A percentile compares a stretch with the other conserved stretches of the same genome.
These are phyloP conservation scores for Harpagus bidentatus DNA, from an alignment of 2,113 vertebrate genomes.

Conservation along the genomic window DNA sequence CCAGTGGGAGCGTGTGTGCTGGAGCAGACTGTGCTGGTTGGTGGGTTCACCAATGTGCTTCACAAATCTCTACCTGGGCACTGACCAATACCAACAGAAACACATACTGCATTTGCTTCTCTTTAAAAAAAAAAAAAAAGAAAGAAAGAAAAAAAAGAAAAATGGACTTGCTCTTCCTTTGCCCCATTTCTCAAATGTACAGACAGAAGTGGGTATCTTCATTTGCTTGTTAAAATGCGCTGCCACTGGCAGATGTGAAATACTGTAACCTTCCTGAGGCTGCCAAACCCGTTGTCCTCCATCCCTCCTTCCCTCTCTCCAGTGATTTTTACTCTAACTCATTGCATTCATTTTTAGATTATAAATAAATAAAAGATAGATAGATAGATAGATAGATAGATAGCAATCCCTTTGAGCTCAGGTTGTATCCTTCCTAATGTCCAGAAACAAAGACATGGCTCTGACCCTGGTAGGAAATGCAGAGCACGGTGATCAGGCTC, in stretches of 20 bases:
- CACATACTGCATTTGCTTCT: not conserved
- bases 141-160: no score
- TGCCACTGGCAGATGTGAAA: not conserved
- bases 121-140: not conserved
- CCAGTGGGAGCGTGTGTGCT: not conserved
- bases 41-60: not conserved
- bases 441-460: not conserved
- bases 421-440: not conserved
- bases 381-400: not conserved
- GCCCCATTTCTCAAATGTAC: not conserved
- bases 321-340: not conserved
- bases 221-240: not conserved
- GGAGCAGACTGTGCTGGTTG: not conserved
- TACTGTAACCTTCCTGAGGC: not conserved
- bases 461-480: not conserved
- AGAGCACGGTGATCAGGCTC: not conserved
- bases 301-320: not conserved
- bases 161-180: not conserved
- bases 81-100: not conserved
- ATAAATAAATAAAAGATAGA: not conserved
- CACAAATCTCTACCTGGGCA: not conserved
- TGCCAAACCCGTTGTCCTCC: not conserved
- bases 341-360: not conserved
- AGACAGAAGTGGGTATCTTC: not conserved
- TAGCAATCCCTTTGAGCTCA: not conserved